These are phyloP conservation scores for Xestia ashworthii DNA, from an alignment of 2,888 invertebrate genomes.

Conservation along the genomic window DNA sequence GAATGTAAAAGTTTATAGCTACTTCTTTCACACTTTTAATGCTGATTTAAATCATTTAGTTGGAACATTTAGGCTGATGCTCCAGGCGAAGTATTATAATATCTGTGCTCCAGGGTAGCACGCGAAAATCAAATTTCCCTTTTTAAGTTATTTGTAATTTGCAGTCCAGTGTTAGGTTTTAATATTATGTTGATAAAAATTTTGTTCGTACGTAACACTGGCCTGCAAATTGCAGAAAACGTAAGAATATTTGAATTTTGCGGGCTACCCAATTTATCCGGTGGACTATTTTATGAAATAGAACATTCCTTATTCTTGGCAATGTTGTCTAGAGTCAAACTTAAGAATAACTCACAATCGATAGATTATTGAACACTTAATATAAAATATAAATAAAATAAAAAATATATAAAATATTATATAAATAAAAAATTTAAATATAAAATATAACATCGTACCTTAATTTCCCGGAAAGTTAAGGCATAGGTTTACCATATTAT, in stretches of 20 bases:
- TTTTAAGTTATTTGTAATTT: no score
- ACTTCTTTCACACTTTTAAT: not conserved
- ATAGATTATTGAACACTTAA: not conserved
- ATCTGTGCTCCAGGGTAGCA: no score
- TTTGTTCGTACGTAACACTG: no score
- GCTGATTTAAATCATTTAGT: not conserved
- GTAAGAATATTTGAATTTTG: no score
- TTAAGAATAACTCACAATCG: not conserved
- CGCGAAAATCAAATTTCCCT: no score
- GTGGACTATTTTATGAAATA: not conserved
- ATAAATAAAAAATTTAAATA: no score
- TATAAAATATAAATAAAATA: not conserved
- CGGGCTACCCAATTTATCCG: no score
- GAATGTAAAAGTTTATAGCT: not conserved
- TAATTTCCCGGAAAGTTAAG: not conserved
- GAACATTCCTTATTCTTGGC: not conserved
- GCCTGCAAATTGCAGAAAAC: no score
- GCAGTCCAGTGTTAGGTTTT: no score
- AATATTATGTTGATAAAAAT: no score
- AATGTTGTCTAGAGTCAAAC: not conserved
- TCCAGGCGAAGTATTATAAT: no score
- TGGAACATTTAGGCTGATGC: not conserved
- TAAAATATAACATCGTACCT: not conserved
- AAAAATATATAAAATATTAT: no score
- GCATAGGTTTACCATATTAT: not conserved